Conservation (phyloP, 2,888 invertebrate species). For the Nebria brevicollis region DNA sequence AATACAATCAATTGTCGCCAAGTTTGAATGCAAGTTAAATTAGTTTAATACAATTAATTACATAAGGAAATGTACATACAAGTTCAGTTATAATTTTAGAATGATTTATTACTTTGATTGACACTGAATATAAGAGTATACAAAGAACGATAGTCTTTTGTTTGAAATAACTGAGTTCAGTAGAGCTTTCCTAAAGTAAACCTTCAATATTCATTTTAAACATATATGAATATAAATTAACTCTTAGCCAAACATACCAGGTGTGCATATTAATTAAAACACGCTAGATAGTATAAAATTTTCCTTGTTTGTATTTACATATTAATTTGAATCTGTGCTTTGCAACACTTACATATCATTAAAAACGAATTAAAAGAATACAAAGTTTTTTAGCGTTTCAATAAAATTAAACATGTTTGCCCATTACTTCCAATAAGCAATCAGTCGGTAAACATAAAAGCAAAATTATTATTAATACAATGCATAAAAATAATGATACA, state of each 20-base stretch:
- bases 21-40: background rate
- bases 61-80: background rate
- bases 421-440: no score
- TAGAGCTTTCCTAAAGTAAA: background rate
- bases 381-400: no score
- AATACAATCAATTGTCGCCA: background rate
- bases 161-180: background rate
- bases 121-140: background rate
- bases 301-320: conserved; percentile 36
- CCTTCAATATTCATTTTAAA: conserved; percentile 27
- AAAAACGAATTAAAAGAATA: no score
- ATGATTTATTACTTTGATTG: background rate
- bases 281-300: conserved; percentile 32
- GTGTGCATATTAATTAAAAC: conserved; percentile 42
- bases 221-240: conserved; percentile 41
- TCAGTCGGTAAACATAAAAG: no score
- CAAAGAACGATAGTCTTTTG: background rate
- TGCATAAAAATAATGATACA: no score
- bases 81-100: background rate
- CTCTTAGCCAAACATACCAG: conserved; percentile 38
- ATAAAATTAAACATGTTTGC: no score
- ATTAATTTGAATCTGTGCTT: conserved; percentile 21
- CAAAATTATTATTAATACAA: no score
- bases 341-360: background rate
- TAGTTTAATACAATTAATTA: conserved; percentile 1